phyloP scores from a whole-genome alignment of 1,140 invertebrate genomes.

The Cataglyphis hispanica region DNA sequence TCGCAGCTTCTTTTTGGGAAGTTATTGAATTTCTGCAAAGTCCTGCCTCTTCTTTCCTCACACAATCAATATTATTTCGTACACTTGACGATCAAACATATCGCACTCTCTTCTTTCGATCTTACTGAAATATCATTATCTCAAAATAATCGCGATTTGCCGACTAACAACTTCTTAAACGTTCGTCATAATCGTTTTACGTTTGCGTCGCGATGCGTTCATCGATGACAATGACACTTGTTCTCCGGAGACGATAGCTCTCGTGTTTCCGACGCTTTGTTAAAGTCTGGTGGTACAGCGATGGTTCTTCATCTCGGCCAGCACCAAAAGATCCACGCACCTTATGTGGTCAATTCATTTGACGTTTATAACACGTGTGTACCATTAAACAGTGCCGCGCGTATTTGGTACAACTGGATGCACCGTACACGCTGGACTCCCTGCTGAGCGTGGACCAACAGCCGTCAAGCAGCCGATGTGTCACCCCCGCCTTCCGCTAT shows the following conservation, averaged over 20 bases:
- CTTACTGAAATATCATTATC: not conserved
- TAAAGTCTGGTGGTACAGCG: slow-evolving; percentile 16
- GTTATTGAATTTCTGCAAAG: too few species aligned
- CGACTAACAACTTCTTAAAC: not conserved
- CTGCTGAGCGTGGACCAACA: slow-evolving; percentile 76
- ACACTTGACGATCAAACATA: not conserved
- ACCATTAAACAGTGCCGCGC: slow-evolving; percentile 73
- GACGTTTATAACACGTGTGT: slow-evolving; percentile 67
- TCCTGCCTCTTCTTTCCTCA: not conserved
- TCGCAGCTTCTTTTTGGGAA: not conserved
- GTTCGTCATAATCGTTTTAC: too few species aligned
- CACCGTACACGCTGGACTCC: slow-evolving; percentile 80
- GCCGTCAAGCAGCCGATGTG: slow-evolving; percentile 65
- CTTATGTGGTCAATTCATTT: slow-evolving; percentile 67
- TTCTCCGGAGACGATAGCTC: not conserved
- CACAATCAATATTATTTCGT: not conserved
- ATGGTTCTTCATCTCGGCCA: slow-evolving; percentile 34
- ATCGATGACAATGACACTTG: not conserved
- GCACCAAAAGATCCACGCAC: slow-evolving; percentile 11
- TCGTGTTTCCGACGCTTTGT: not conserved
- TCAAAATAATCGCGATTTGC: not conserved
- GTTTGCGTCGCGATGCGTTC: not conserved
- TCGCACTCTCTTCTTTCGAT: not conserved
- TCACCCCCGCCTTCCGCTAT: slow-evolving; percentile 20
- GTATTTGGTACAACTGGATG: slow-evolving; percentile 78